Evolutionary conservation across 2,113 vertebrate species (phyloP).

Genomic region (Sakesphorus luctuosus): DNA sequence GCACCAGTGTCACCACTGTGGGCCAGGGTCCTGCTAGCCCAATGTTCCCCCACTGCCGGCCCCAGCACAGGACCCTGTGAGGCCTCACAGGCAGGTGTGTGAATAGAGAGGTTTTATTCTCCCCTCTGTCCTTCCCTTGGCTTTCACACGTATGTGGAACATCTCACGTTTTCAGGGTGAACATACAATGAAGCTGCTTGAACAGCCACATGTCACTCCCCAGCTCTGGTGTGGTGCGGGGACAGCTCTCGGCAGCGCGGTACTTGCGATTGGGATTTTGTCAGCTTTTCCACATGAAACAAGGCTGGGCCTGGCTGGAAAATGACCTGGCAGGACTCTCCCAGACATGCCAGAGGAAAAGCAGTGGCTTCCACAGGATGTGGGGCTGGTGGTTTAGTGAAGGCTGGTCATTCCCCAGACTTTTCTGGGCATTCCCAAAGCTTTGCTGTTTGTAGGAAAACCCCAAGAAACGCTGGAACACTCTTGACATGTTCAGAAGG

Average conservation of each 20-base stretch:
- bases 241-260: rapidly evolving
- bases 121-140: neutral
- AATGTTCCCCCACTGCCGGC: rapidly evolving
- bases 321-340: neutral
- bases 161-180: rapidly evolving
- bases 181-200: rapidly evolving
- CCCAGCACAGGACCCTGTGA: rapidly evolving
- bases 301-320: neutral
- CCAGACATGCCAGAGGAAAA: neutral
- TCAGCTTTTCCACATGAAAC: neutral
- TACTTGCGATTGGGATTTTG: neutral
- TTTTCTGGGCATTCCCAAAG: rapidly evolving
- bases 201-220: neutral
- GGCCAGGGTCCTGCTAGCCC: neutral
- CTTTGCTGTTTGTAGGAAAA: neutral
- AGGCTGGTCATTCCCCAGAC: neutral
- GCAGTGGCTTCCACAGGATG: neutral
- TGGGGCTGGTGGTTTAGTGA: neutral
- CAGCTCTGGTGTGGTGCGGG: neutral
- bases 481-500: neutral
- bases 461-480: neutral
- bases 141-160: neutral
- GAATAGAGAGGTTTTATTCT: neutral
- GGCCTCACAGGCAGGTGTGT: rapidly evolving
- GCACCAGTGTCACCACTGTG: neutral